Percentiles rank a stretch among this genome's conserved stretches.
Evolutionary conservation across 2,888 invertebrate genomes (phyloP).

Genomic region (Bedellia somnulentella): DNA sequence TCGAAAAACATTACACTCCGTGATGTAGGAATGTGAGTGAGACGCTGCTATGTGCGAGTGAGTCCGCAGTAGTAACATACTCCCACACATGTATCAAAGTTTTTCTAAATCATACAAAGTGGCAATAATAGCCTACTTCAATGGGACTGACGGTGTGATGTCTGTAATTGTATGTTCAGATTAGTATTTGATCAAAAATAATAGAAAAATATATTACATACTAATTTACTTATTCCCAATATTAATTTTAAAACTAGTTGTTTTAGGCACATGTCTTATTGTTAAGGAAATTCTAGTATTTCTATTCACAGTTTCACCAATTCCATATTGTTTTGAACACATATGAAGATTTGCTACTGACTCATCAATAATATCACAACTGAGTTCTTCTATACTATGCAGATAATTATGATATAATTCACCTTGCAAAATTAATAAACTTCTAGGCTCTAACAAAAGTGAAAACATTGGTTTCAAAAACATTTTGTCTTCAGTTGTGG

Average conservation of each 20-base stretch:
- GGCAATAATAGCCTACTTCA: no score
- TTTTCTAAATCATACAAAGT: no score
- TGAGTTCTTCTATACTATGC: slow-evolving; percentile 81
- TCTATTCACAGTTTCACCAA: slow-evolving; percentile 62
- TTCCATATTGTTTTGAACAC: slow-evolving; percentile 57
- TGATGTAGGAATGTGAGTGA: no score
- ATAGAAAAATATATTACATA: no score
- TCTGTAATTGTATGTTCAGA: no score
- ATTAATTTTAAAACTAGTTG: slow-evolving; percentile 72
- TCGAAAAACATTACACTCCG: no score
- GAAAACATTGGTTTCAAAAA: slow-evolving; percentile 60
- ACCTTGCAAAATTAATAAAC: slow-evolving; percentile 82
- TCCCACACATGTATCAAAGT: no score
- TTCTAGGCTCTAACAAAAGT: slow-evolving; percentile 82
- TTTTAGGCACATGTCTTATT: slow-evolving; percentile 91
- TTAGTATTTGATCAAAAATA: no score
- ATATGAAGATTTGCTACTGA: slow-evolving; percentile 66
- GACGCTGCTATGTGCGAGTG: no score
- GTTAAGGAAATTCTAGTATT: slow-evolving; percentile 84
- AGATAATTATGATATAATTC: slow-evolving; percentile 81
- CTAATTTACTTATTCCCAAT: no score
- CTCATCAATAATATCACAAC: slow-evolving; percentile 64
- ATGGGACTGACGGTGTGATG: no score
- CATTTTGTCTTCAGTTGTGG: slow-evolving; percentile 30
- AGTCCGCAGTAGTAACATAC: no score